Evolutionary conservation across 2,888 invertebrate species (phyloP), one percentile per base, ranked within the genome.

Genomic region (Spilosoma lubricipeda): DNA sequence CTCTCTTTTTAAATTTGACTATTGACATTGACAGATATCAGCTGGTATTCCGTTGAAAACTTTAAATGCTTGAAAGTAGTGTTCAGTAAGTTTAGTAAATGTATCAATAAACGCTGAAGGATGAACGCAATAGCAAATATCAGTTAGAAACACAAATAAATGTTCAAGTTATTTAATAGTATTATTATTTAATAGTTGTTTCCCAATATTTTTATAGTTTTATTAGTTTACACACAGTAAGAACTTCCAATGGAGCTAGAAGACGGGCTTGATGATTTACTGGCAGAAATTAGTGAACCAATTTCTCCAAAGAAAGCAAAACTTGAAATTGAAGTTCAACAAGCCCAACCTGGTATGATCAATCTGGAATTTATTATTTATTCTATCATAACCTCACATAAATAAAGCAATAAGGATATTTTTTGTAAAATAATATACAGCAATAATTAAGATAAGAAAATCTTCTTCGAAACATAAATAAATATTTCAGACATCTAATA

Each of bases 261-360:
- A 76, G 96, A 96, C 76, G 94, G 92, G 9, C 93, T 95, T 71
- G 95, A 96, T 78, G 94, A 95, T 75, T 89, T 96, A 75, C 81
- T 96, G 67, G 95, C 95, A n/a, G 90, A 94, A 83, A 90, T 96
- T 39, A 87, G 87, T 84, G 95, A 94, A 82, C 95, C 96, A 8
- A 90, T 91, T n/a, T 91, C 92, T 20, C 92, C 95, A 2, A 95
- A 96, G 84, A 90, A 91, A 84, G 79, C 86, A 1, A 94, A 92
- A 88, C 77, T 86, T 63, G 92, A 90, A 39, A 72, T 82, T 30
- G 82, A 84, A 45, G 45, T 23, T 73, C 76, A 80, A 59, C 69
- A 74, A 69, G 81, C 71, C n/a, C 87, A 88, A 82, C 89, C 93
- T 56, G 92, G 94, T 94, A 87, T 81, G 70, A 64, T 8, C 23